Conservation (phyloP, 2,888 invertebrate genomes). For the Fabriciana adippe region DNA sequence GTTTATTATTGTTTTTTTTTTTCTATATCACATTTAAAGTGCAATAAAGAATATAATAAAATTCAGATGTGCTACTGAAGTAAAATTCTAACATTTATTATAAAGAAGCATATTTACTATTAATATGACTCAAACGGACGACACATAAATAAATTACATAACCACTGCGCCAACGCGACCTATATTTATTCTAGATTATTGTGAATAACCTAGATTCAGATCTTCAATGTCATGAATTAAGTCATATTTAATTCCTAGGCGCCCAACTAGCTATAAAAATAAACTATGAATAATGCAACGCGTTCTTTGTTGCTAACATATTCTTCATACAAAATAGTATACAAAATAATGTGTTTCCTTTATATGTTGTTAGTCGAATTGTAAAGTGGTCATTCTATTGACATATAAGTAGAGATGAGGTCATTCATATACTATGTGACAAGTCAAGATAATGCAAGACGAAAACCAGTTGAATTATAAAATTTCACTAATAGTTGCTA, state of each 20-base stretch:
- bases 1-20: too few relatives aligned
- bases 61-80: too few relatives aligned
- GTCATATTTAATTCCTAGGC: constrained; percentile 13
- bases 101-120: too few relatives aligned
- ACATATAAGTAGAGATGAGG: constrained; percentile 16
- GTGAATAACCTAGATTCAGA: constrained; percentile 10
- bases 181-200: too few relatives aligned
- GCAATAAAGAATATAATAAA: too few relatives aligned
- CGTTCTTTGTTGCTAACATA: constrained; percentile 5
- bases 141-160: too few relatives aligned
- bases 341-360: too few relatives aligned
- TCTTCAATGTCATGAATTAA: constrained; percentile 17
- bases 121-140: too few relatives aligned
- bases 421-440: neutral
- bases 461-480: constrained; percentile 12
- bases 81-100: too few relatives aligned
- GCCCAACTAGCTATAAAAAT: neutral
- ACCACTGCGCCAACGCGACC: too few relatives aligned
- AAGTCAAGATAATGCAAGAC: neutral
- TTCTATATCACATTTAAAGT: too few relatives aligned
- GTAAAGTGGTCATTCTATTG: constrained; percentile 8
- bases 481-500: constrained; percentile 1
- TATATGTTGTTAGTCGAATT: neutral
- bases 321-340: too few relatives aligned
- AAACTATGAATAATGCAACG: constrained; percentile 12